phyloP scores from a whole-genome alignment of 2,888 invertebrate genomes.

The Ethmia dodecea region DNA sequence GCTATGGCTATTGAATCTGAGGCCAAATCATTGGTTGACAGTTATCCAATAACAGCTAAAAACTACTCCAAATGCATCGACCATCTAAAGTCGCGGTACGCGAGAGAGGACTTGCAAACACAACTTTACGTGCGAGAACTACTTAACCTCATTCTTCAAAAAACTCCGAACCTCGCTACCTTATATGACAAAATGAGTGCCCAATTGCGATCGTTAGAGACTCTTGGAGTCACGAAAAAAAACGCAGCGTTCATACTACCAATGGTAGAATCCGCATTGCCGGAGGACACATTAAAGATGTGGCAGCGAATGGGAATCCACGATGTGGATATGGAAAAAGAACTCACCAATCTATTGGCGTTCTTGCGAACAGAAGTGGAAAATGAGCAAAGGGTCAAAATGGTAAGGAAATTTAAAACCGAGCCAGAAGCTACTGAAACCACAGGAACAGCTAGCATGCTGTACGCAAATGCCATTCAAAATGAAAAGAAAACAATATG shows the following conservation, averaged over 20 bases:
- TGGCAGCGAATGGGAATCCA: conserved; percentile 4
- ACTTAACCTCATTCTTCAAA: background rate
- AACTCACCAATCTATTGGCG: too few relatives aligned
- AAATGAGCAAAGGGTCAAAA: too few relatives aligned
- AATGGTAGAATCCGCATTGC: conserved; percentile 13
- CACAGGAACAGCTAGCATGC: too few relatives aligned
- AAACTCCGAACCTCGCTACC: background rate
- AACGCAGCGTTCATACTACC: conserved; percentile 11
- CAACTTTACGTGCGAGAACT: conserved; percentile 5
- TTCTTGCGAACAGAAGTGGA: too few relatives aligned
- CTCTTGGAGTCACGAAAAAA: conserved; percentile 9
- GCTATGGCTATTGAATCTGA: background rate
- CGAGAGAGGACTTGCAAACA: conserved; percentile 1
- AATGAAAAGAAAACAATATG: too few relatives aligned
- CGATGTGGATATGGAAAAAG: background rate
- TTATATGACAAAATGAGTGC: conserved; percentile 8
- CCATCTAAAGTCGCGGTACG: conserved; percentile 1
- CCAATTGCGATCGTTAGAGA: conserved; percentile 6
- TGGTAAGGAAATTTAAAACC: too few relatives aligned
- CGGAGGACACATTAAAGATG: conserved; percentile 4
- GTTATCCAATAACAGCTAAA: conserved; percentile 3
- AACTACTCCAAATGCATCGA: conserved; percentile 1
- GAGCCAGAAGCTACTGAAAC: too few relatives aligned
- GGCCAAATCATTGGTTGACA: conserved; percentile 2
- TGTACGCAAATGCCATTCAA: too few relatives aligned